A percentile compares a stretch with the other conserved stretches of the same genome.
These are phyloP conservation scores for Rana temporaria DNA, from an alignment of 2,113 vertebrate species.

Conservation along the genomic window DNA sequence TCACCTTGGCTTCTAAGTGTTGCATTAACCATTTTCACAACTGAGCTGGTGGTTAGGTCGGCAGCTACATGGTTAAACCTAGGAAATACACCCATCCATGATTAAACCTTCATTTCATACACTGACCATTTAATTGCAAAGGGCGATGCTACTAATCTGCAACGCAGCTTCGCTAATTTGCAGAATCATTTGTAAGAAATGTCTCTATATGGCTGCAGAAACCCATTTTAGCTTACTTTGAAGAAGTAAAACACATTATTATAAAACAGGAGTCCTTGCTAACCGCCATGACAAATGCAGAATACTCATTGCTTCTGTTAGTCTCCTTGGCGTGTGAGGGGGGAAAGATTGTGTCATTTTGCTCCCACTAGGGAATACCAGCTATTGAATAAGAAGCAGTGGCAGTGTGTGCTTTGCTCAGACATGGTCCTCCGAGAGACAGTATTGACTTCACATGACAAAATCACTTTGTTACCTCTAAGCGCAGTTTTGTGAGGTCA, in stretches of 20 bases:
- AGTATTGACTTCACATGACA: constrained; percentile 14
- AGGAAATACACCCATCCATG: neutral
- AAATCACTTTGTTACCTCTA: constrained; percentile 20
- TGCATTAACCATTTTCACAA: too few relatives aligned
- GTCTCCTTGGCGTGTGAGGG: neutral
- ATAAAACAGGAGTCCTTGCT: constrained; percentile 61
- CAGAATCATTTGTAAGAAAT: constrained; percentile 62
- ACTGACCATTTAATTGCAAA: constrained; percentile 62
- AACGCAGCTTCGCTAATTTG: constrained; percentile 63
- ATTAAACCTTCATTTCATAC: constrained; percentile 1
- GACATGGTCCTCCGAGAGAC: constrained; percentile 10
- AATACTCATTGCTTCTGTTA: constrained; percentile 35
- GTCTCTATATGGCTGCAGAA: constrained; percentile 63
- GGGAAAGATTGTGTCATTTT: constrained; percentile 4
- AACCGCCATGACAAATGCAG: constrained; percentile 58
- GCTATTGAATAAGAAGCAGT: constrained; percentile 39
- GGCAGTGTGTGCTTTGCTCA: neutral
- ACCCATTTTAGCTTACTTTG: constrained; percentile 53
- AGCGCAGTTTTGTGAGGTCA: constrained; percentile 13
- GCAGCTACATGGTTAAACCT: neutral
- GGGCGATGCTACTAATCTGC: constrained; percentile 59
- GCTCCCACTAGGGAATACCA: neutral
- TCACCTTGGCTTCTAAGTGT: too few relatives aligned
- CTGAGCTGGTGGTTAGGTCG: too few relatives aligned
- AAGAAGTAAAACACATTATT: constrained; percentile 63